These are phyloP conservation scores for Rhodeus uyekii DNA, from an alignment of 2,797 vertebrate genomes.

Conservation along the genomic window DNA sequence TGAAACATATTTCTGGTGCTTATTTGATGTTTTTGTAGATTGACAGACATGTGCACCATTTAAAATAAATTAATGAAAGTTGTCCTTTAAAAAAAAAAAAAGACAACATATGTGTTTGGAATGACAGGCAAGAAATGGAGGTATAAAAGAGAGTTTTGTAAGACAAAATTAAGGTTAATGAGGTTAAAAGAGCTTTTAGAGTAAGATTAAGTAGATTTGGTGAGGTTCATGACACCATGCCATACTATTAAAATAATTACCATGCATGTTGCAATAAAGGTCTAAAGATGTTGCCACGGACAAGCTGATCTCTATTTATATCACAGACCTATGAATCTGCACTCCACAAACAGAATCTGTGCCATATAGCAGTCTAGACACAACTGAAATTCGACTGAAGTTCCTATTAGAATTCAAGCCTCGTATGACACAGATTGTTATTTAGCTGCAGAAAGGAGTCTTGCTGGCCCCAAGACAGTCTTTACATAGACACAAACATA, in stretches of 20 bases:
- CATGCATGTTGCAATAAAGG: background rate
- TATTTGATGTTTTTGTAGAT: background rate
- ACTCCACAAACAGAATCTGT: conserved; percentile 21
- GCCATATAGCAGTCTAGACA: conserved; percentile 1
- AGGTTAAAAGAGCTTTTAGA: background rate
- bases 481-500: conserved; percentile 5
- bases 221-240: background rate
- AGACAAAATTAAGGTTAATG: background rate
- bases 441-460: background rate
- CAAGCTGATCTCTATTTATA: background rate
- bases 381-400: background rate
- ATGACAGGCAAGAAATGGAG: background rate
- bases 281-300: conserved; percentile 5
- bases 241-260: background rate
- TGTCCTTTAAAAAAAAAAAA: background rate
- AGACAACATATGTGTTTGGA: background rate
- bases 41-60: background rate
- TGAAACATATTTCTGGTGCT: background rate
- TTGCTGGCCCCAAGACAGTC: conserved; percentile 3
- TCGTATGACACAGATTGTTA: conserved; percentile 24
- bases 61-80: background rate
- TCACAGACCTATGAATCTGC: background rate
- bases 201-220: background rate
- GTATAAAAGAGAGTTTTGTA: background rate
- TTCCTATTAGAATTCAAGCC: background rate